phyloP scores from a whole-genome alignment of 2,113 vertebrate genomes.

The Cinclus cinclus region DNA sequence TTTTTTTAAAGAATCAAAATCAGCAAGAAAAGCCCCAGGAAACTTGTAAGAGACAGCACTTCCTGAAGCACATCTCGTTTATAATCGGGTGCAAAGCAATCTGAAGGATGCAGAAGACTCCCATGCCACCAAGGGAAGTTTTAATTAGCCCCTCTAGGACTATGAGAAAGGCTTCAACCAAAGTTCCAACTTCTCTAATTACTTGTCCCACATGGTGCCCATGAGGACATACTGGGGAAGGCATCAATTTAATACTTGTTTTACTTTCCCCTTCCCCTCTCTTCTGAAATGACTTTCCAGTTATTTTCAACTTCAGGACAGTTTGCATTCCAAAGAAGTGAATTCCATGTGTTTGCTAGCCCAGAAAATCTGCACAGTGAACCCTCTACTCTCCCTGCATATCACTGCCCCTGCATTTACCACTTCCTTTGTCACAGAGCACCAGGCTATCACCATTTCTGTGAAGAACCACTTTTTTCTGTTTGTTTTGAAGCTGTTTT shows the following conservation, averaged over 20 bases:
- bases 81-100: not conserved
- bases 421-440: not conserved
- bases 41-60: not conserved
- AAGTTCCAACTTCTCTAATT: not conserved
- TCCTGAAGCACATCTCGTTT: not conserved
- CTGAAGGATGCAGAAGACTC: not conserved
- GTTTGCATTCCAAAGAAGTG: not conserved
- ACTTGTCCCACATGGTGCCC: not conserved
- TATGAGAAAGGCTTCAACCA: not conserved
- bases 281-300: not conserved
- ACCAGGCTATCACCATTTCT: not conserved
- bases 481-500: not conserved
- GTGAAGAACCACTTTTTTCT: not conserved
- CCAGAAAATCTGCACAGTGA: not conserved
- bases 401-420: not conserved
- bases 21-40: fast-evolving
- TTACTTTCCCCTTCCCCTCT: not conserved
- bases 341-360: not conserved
- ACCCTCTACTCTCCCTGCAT: not conserved
- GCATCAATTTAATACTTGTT: not conserved
- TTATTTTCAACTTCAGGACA: not conserved
- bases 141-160: not conserved
- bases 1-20: not conserved
- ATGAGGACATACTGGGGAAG: not conserved
- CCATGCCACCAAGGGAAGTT: not conserved